Percentiles rank a stretch among this genome's conserved stretches.
Conservation (phyloP, 2,888 invertebrate genomes). For the Copidosoma aretas region DNA sequence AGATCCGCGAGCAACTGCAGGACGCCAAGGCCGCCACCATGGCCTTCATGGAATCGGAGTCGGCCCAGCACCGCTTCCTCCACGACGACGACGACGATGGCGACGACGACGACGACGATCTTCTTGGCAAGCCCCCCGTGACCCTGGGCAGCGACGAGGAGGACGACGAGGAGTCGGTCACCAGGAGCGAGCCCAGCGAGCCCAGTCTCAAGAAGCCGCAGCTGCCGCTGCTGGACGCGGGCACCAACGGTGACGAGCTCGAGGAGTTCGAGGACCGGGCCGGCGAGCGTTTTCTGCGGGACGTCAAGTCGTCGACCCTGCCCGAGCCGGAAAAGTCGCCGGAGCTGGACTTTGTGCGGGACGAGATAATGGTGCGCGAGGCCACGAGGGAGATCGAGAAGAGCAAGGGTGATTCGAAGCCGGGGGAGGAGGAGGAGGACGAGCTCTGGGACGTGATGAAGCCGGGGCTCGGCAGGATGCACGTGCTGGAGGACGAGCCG, state of each 20-base stretch:
- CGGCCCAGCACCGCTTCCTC: conserved; percentile 25
- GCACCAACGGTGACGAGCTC: conserved; percentile 20
- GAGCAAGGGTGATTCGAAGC: conserved; percentile 14
- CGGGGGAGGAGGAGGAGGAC: too few species aligned
- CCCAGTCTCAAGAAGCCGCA: conserved; percentile 3
- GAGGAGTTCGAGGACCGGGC: conserved; percentile 18
- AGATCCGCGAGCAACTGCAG: conserved; percentile 24
- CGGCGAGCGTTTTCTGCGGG: conserved; percentile 40
- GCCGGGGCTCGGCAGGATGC: conserved; percentile 15
- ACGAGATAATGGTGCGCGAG: conserved; percentile 40
- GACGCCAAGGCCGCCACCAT: conserved; percentile 49
- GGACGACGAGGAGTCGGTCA: conserved; percentile 25
- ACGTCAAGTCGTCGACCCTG: conserved; percentile 47
- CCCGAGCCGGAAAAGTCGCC: conserved; percentile 49
- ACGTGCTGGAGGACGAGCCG: conserved; percentile 43
- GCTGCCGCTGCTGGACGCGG: conserved; percentile 16
- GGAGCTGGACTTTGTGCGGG: conserved; percentile 47
- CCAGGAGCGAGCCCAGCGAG: conserved; percentile 30
- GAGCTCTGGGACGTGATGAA: conserved; percentile 34
- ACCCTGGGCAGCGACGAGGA: conserved; percentile 14
- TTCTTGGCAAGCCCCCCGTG: too few species aligned
- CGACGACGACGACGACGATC: conserved; percentile 3
- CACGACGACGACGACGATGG: conserved; percentile 5
- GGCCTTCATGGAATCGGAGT: conserved; percentile 53
- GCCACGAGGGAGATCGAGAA: conserved; percentile 41